Evolutionary conservation across 1,140 invertebrate species (phyloP).

Genomic region (Nephotettix cincticeps): DNA sequence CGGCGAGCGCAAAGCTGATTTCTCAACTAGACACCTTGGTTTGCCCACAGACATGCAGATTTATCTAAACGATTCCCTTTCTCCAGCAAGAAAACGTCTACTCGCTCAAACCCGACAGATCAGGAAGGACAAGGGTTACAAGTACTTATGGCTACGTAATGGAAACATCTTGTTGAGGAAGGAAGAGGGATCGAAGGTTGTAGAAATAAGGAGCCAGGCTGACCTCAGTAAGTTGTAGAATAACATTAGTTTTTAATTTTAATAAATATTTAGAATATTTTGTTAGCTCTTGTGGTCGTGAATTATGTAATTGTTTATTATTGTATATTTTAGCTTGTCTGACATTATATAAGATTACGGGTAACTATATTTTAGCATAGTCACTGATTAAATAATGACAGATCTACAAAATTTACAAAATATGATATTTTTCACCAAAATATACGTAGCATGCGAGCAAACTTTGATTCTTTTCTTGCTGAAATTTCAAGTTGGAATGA

Average conservation of each 20-base stretch:
- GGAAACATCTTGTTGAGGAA: constrained; percentile 6
- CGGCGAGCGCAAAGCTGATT: neutral
- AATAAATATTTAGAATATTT: no score
- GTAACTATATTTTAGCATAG: no score
- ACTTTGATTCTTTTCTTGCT: neutral
- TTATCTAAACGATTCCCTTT: constrained; percentile 19
- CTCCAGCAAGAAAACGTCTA: neutral
- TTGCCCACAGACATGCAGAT: neutral
- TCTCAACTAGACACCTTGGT: constrained; percentile 19
- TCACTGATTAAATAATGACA: no score
- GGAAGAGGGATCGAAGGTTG: neutral
- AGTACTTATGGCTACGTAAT: constrained; percentile 12
- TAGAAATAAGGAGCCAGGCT: neutral
- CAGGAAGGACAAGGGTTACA: constrained; percentile 7
- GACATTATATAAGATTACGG: no score
- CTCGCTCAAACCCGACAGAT: neutral
- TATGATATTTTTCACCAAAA: no score
- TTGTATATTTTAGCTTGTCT: no score
- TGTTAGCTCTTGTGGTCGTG: no score
- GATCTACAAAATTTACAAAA: no score
- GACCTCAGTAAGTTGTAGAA: constrained; percentile 11
- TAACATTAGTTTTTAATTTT: no score
- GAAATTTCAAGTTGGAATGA: neutral
- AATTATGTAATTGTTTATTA: no score
- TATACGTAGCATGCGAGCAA: no score